phyloP scores from a whole-genome alignment of 2,113 vertebrate species.

The Mohoua ochrocephala region DNA sequence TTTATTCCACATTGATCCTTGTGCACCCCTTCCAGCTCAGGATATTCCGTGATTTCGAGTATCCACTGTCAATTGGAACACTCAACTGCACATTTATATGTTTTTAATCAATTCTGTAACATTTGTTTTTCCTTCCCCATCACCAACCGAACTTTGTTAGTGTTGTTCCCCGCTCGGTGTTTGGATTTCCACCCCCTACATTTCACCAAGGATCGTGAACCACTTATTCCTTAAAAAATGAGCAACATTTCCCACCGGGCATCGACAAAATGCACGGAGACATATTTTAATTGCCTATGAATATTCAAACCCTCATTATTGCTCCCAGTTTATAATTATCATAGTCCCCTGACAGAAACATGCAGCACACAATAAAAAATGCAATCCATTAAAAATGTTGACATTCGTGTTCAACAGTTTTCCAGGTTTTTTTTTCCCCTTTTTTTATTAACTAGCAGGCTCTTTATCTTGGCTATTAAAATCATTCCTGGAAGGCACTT shows the following conservation, averaged over 20 bases:
- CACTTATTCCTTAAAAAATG: constrained; percentile 66
- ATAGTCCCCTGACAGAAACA: constrained; percentile 67
- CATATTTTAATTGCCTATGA: constrained; percentile 75
- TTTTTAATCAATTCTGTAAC: background rate
- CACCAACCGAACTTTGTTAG: background rate
- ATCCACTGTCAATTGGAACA: background rate
- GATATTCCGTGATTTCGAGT: background rate
- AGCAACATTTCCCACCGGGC: constrained; percentile 61
- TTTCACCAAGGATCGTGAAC: constrained; percentile 45
- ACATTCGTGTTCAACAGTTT: constrained; percentile 54
- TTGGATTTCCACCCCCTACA: background rate
- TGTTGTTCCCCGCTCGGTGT: background rate
- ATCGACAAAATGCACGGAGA: constrained; percentile 63
- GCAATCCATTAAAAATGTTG: constrained; percentile 64
- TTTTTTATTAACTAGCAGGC: background rate
- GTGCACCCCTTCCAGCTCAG: background rate
- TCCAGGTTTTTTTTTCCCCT: background rate
- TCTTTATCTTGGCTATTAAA: background rate
- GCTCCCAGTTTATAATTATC: constrained; percentile 68
- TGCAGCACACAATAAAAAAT: constrained; percentile 57
- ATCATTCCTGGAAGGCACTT: background rate
- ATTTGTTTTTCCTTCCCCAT: background rate
- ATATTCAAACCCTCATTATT: constrained; percentile 78
- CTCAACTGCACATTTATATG: background rate
- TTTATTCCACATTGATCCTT: background rate